Evolutionary conservation across 2,888 invertebrate genomes (phyloP), one percentile per base, ranked within the genome.

Genomic region (Pammene aurita): DNA sequence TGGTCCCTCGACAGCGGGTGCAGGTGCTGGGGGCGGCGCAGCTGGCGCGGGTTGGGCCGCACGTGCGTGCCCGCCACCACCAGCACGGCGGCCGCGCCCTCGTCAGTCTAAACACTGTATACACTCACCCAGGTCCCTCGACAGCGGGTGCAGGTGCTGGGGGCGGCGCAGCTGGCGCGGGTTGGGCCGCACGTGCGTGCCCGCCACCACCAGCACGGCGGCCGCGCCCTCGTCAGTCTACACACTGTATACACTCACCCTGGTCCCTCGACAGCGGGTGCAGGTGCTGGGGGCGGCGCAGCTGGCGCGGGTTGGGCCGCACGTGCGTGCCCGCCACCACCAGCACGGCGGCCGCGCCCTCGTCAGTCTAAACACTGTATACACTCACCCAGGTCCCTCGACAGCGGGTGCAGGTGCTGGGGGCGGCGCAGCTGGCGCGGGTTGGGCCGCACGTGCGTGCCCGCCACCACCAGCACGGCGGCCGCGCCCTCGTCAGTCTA

Each of bases 251-350:
- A 35, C 5, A 35, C 35, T 35, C 35, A 35, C 35, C 35, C 35
- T 35, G 35, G 35, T 35, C 35, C 35, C 35, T 35, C 35, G 35
- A 7, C 35, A 35, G 35, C 35, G 55, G 18, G 7, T 41, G 41
- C 44, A 44, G 16, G n/a, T 6, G 35, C 13, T 73, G 73, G 14
- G 81, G 72, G 70, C 83, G 52, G n/a, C 52, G 14, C 52, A 63
- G 41, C 35, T 54, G 63, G 34, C 63, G 50, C 41, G 63, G 50
- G 48, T 61, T 66, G 55, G 54, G 65, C 76, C 80, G 41, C 74
- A 75, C 5, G 77, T 72, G 13, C 72, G 67, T 35, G n/a, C 77
- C 68, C 26, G 74, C 18, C 6, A 13, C 35, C 38, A 11, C 35
- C 35, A 35, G 35, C 35, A 35, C 35, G 35, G 35, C 35, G 35